Percentiles rank a stretch among this genome's conserved stretches.
Conservation (phyloP, 2,113 vertebrate species). For the Tragelaphus buxtoni region DNA sequence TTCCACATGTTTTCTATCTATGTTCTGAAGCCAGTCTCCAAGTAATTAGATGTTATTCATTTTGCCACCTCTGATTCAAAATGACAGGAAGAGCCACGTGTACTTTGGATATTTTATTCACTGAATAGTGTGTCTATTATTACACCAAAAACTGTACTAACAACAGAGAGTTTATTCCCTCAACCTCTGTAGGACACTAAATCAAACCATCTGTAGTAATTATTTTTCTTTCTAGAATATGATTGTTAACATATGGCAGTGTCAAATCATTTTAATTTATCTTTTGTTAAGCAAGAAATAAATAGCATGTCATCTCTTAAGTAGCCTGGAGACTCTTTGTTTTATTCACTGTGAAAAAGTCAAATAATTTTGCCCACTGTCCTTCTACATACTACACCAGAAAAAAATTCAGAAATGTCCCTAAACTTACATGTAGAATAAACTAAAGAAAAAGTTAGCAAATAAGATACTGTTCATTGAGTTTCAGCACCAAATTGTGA, state of each 20-base stretch:
- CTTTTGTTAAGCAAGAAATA: slow-evolving; percentile 63
- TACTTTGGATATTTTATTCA: background rate
- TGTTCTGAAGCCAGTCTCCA: background rate
- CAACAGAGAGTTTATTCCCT: slow-evolving; percentile 27
- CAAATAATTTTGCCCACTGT: background rate
- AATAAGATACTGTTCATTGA: background rate
- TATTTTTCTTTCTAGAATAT: slow-evolving; percentile 58
- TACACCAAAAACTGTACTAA: background rate
- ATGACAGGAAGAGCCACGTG: background rate
- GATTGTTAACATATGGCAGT: slow-evolving; percentile 67
- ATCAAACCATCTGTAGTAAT: slow-evolving; percentile 55
- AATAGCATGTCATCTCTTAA: slow-evolving; percentile 44
- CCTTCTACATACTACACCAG: background rate
- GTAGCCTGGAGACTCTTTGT: slow-evolving; percentile 38
- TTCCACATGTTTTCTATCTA: background rate
- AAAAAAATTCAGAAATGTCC: background rate
- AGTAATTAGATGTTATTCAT: background rate
- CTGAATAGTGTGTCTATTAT: background rate
- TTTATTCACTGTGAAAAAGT: slow-evolving; percentile 44
- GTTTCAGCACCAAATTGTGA: background rate
- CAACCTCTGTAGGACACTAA: slow-evolving; percentile 45
- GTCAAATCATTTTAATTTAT: slow-evolving; percentile 61
- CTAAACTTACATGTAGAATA: background rate
- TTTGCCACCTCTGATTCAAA: background rate
- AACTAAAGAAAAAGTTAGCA: background rate